Evolutionary conservation across 2,888 invertebrate species (phyloP).

Genomic region (Pasiphila rectangulata): DNA sequence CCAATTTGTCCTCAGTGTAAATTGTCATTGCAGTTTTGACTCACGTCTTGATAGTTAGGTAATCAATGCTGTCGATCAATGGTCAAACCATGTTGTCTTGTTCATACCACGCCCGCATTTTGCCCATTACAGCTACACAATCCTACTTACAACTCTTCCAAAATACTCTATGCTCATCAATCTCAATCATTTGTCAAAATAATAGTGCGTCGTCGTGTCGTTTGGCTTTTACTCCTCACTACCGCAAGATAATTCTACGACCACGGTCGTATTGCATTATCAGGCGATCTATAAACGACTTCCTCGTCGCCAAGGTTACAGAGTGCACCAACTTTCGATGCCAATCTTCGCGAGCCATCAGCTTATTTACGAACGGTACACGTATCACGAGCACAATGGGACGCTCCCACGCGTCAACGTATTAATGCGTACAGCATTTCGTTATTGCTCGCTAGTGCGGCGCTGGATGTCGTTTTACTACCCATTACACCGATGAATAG

Average conservation of each 20-base stretch:
- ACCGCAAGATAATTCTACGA: neutral
- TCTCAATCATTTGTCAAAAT: slow-evolving; percentile 2
- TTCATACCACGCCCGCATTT: neutral
- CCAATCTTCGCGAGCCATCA: slow-evolving; percentile 32
- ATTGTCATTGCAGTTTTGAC: no score
- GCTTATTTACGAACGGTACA: slow-evolving; percentile 40
- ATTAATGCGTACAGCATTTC: slow-evolving; percentile 48
- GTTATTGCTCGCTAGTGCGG: slow-evolving; percentile 51
- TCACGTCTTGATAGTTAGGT: no score
- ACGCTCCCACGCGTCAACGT: slow-evolving; percentile 59
- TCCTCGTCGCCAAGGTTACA: slow-evolving; percentile 18
- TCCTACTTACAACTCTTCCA: neutral
- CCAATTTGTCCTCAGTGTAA: neutral
- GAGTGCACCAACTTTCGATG: slow-evolving; percentile 29
- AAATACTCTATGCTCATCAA: slow-evolving; percentile 1
- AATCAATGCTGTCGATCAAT: no score
- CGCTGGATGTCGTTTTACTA: slow-evolving; percentile 43
- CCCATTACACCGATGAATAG: slow-evolving; percentile 64
- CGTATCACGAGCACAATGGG: slow-evolving; percentile 46
- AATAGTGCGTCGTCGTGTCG: no score
- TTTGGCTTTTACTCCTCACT: neutral
- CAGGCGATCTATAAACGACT: neutral
- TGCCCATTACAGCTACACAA: neutral
- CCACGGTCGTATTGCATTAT: neutral
- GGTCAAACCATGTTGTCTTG: no score